Evolutionary conservation across 2,888 invertebrate species (phyloP).

Genomic region (Plagodis dolabraria): DNA sequence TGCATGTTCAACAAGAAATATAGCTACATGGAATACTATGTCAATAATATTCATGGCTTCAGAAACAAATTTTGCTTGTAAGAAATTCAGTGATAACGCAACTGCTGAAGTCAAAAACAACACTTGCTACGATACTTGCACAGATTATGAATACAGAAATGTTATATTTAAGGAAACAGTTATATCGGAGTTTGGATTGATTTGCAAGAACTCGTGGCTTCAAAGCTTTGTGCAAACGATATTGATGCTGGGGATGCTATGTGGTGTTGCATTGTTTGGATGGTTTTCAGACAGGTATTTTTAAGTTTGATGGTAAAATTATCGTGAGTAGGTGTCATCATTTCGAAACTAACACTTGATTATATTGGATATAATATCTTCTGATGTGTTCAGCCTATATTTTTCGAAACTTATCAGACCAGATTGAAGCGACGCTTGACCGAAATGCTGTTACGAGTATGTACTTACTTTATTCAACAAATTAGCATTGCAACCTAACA

Average conservation of each 20-base stretch:
- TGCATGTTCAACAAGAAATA: conserved; percentile 43
- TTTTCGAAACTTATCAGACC: too few relatives aligned
- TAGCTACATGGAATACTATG: conserved; percentile 53
- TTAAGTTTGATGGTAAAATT: too few relatives aligned
- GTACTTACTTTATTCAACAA: too few relatives aligned
- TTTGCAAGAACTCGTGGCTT: conserved; percentile 60
- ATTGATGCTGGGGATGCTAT: conserved; percentile 58
- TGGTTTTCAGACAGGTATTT: conserved; percentile 66
- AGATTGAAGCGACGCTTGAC: too few relatives aligned
- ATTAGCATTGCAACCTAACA: too few relatives aligned
- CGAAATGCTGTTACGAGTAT: too few relatives aligned
- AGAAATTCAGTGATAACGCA: conserved; percentile 41
- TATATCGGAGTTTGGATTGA: conserved; percentile 55
- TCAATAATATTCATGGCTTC: conserved; percentile 58
- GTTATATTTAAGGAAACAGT: conserved; percentile 51
- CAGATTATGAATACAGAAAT: conserved; percentile 49
- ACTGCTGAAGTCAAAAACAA: conserved; percentile 43
- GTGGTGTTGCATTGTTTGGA: conserved; percentile 57
- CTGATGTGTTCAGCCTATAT: too few relatives aligned
- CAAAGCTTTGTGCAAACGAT: conserved; percentile 58
- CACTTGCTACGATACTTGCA: conserved; percentile 58
- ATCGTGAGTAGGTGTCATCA: too few relatives aligned
- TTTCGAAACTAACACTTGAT: too few relatives aligned
- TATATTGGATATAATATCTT: too few relatives aligned
- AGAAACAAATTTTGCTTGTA: conserved; percentile 53